These are phyloP conservation scores for Anniella stebbinsi DNA, from an alignment of 2,797 vertebrate species.

Conservation along the genomic window DNA sequence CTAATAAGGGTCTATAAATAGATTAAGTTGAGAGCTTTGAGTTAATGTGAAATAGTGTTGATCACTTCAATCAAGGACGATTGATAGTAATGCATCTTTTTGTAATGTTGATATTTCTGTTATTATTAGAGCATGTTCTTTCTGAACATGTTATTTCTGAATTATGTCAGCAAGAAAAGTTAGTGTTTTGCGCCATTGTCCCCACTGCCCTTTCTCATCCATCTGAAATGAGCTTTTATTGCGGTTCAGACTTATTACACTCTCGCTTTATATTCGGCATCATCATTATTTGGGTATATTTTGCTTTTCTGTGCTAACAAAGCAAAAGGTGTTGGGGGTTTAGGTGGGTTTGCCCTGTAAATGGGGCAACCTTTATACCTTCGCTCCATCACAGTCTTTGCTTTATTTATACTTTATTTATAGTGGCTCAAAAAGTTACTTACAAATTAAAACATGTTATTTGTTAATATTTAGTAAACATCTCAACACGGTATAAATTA, in stretches of 20 bases:
- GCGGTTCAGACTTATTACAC: background rate
- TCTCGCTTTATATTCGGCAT: background rate
- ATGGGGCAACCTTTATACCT: too few relatives aligned
- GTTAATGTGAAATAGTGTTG: conserved; percentile 34
- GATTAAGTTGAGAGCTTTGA: conserved; percentile 30
- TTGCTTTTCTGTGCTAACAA: background rate
- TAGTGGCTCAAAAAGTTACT: background rate
- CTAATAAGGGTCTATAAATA: conserved; percentile 48
- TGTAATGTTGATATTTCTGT: conserved; percentile 42
- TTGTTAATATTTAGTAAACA: conserved; percentile 14
- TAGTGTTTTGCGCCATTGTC: background rate
- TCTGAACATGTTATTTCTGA: conserved; percentile 53
- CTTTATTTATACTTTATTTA: background rate
- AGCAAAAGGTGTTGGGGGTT: background rate
- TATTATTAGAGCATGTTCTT: conserved; percentile 8
- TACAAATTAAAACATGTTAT: background rate
- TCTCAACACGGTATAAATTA: conserved; percentile 51
- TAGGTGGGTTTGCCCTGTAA: background rate
- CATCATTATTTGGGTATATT: background rate
- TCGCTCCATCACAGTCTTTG: background rate
- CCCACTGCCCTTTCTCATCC: background rate
- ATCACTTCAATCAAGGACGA: conserved; percentile 60
- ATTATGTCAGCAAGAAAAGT: conserved; percentile 16
- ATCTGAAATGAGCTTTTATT: too few relatives aligned
- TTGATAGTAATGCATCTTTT: conserved; percentile 49